Evolutionary conservation across 1,140 invertebrate species (phyloP).

Genomic region (Tetramorium parvispinum): DNA sequence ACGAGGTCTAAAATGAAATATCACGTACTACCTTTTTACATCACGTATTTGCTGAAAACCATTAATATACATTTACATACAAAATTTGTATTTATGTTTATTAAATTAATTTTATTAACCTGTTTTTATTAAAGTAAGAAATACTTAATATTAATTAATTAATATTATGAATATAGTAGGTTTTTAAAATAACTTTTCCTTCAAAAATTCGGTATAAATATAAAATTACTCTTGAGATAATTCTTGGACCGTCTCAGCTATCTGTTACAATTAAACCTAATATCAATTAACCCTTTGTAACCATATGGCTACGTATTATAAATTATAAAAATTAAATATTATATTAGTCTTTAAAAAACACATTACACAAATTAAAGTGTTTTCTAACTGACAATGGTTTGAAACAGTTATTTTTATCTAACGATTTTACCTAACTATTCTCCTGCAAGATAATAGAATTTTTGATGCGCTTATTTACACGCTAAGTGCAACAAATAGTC

Average conservation of each 20-base stretch:
- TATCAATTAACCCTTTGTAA: background rate
- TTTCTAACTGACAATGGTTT: background rate
- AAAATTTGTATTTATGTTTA: background rate
- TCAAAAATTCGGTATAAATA: background rate
- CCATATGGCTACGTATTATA: background rate
- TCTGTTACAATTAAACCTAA: background rate
- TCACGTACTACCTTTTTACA: background rate
- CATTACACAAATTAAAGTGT: background rate
- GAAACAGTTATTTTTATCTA: background rate
- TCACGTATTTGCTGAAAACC: background rate
- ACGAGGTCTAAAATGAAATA: background rate
- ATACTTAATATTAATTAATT: background rate
- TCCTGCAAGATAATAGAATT: constrained; percentile 19
- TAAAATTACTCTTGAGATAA: background rate
- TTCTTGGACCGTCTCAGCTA: background rate
- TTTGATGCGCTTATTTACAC: constrained; percentile 29
- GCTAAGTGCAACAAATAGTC: constrained; percentile 8
- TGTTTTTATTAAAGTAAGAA: background rate
- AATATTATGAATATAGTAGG: constrained; percentile 1
- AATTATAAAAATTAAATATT: background rate
- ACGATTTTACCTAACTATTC: background rate
- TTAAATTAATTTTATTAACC: background rate
- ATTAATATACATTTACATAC: background rate
- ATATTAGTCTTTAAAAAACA: background rate
- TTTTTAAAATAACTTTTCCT: background rate